These are phyloP conservation scores for Caenorhabditis doughertyi DNA, from an alignment of 2,888 invertebrate genomes.

Conservation along the genomic window DNA sequence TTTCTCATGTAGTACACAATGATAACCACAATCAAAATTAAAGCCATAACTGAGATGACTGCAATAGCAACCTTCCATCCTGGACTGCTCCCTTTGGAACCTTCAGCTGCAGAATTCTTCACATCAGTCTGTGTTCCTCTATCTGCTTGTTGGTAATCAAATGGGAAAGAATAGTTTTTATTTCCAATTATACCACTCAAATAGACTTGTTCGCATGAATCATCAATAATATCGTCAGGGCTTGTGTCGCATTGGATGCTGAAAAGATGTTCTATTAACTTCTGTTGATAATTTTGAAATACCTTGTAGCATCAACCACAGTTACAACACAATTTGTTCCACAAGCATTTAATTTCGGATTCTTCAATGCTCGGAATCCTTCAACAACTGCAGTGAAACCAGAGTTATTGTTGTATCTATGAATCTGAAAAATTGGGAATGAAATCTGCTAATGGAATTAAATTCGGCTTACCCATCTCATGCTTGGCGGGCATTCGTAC, in stretches of 20 bases:
- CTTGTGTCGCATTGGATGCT: conserved; percentile 59
- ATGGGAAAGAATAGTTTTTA: conserved; percentile 48
- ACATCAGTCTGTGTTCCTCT: conserved; percentile 51
- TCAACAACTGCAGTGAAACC: conserved; percentile 51
- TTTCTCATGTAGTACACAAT: conserved; percentile 69
- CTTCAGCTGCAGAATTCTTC: conserved; percentile 22
- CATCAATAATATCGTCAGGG: conserved; percentile 14
- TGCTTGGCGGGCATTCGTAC: conserved; percentile 66
- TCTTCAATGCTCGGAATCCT: conserved; percentile 51
- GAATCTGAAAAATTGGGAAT: conserved; percentile 33
- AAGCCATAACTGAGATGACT: conserved; percentile 59
- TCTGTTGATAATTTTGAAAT: background rate
- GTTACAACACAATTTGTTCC: conserved; percentile 56
- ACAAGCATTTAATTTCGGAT: conserved; percentile 64
- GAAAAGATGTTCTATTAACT: background rate
- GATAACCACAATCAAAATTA: conserved; percentile 57
- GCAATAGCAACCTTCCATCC: conserved; percentile 70
- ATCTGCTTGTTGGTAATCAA: conserved; percentile 43
- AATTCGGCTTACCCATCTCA: conserved; percentile 63
- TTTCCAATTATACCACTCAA: conserved; percentile 48
- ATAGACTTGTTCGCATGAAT: conserved; percentile 31
- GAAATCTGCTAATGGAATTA: background rate
- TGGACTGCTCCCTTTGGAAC: conserved; percentile 43
- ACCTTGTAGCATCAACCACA: conserved; percentile 25
- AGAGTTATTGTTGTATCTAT: conserved; percentile 51